Percentiles rank a stretch among this genome's conserved stretches.
Conservation (phyloP, 2,888 invertebrate species). For the Achlya flavicornis region DNA sequence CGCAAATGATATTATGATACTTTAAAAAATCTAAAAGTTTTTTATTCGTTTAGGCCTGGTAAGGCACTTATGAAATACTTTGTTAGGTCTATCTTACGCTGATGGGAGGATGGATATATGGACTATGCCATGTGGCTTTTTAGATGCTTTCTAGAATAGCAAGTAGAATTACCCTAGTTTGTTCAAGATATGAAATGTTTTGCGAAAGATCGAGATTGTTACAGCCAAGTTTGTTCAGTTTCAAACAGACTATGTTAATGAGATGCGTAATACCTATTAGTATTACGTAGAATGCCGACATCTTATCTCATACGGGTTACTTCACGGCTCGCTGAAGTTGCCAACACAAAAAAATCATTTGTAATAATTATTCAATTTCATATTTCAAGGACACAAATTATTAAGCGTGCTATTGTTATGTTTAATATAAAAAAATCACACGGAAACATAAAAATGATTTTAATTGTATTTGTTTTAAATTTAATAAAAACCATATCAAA, state of each 20-base stretch:
- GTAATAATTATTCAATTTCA: neutral
- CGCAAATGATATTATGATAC: too few species aligned
- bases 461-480: neutral
- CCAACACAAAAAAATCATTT: constrained; percentile 2
- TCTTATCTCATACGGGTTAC: constrained; percentile 8
- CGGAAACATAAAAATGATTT: neutral
- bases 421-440: neutral
- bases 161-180: too few species aligned
- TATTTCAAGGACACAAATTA: neutral
- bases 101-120: too few species aligned
- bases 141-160: too few species aligned
- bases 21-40: too few species aligned
- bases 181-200: too few species aligned
- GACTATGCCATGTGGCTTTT: too few species aligned
- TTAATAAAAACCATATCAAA: neutral
- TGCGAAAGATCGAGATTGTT: neutral
- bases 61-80: too few species aligned
- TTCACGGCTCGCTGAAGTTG: neutral
- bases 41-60: too few species aligned
- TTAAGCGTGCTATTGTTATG: neutral
- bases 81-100: too few species aligned
- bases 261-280: constrained; percentile 1
- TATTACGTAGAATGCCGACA: constrained; percentile 4
- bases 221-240: neutral
- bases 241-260: constrained; percentile 8